Evolutionary conservation across 2,113 vertebrate genomes (phyloP), one percentile per base, ranked within the genome.

Genomic region (Ageneiosus marmoratus): DNA sequence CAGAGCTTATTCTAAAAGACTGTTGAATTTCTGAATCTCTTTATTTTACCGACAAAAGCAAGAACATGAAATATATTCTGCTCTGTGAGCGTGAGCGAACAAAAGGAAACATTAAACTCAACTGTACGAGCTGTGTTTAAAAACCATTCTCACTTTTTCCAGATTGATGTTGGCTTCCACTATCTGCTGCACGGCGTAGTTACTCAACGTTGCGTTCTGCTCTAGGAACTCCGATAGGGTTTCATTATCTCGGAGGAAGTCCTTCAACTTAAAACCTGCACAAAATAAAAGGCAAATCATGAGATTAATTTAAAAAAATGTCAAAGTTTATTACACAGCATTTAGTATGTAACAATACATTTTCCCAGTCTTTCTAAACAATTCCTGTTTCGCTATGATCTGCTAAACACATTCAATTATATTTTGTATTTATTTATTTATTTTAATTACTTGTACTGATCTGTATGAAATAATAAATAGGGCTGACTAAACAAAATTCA

Each of bases 171-270:
- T 84, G 29, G 97, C 95, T 53, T 94, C 92, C 84, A 98, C 90
- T 11, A 98, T 94, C 65, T 94, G 93, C 76, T 93, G 92, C 82
- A 97, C 90, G 0, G 93, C 89, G 7, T 95, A 88, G 37, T 58
- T 90, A 51, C 97, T 93, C 85, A 98, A 91, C 32, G 96, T 96
- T 16, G 95, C 90, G 22, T 98, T 97, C 78, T 92, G 91, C 84
- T 91, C 89, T 56, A 99, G 94, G 91, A 99, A 99, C 79, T 91
- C 94, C 74, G 98, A 97, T 76, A 99, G 93, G 0, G 96, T 97
- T 91, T 98, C 97, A 3, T 97, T 94, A 89, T 96, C 96, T 87
- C 88, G 85, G 86, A 99, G 91, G 83, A 98, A 98, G 93, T 99
- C 96, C 88, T 92, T 95, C 90, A 99, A 92, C 88, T 96, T 98